phyloP scores from a whole-genome alignment of 30 jellyfish, hydroid and myxozoan species.

The Aurelia aurita region DNA sequence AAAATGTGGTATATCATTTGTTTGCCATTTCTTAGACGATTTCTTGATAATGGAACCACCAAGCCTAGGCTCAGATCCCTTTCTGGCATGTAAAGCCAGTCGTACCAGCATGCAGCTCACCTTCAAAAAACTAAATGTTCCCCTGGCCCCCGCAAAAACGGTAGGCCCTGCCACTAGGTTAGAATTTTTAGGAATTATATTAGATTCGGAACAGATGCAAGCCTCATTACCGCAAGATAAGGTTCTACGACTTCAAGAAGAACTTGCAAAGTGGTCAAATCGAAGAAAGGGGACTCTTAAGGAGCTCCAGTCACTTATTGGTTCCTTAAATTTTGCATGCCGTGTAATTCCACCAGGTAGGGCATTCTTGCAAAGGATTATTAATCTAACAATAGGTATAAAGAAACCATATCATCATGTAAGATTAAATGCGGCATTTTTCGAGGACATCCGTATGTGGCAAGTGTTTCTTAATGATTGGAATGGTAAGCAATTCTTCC shows the following conservation, averaged over 20 bases:
- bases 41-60: slow-evolving; percentile 12
- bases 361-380: slow-evolving; percentile 6
- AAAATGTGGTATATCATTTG: neutral
- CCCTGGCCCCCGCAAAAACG: neutral
- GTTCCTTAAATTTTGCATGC: neutral
- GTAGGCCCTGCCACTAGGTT: slow-evolving; percentile 2
- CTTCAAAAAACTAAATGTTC: neutral
- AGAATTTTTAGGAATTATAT: slow-evolving; percentile 3
- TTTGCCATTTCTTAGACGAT: too few relatives aligned
- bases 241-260: neutral
- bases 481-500: slow-evolving; percentile 3
- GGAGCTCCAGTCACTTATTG: neutral
- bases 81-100: neutral
- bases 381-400: neutral
- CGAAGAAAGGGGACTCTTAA: neutral
- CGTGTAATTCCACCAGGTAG: neutral
- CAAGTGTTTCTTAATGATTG: neutral
- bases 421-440: neutral
- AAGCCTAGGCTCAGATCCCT: neutral
- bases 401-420: slow-evolving; percentile 3
- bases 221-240: neutral
- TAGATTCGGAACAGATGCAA: neutral
- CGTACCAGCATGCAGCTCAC: slow-evolving; percentile 2
- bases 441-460: slow-evolving; percentile 22
- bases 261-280: neutral